Evolutionary conservation across 2,888 invertebrate species (phyloP).

Genomic region (Ophraella communa): DNA sequence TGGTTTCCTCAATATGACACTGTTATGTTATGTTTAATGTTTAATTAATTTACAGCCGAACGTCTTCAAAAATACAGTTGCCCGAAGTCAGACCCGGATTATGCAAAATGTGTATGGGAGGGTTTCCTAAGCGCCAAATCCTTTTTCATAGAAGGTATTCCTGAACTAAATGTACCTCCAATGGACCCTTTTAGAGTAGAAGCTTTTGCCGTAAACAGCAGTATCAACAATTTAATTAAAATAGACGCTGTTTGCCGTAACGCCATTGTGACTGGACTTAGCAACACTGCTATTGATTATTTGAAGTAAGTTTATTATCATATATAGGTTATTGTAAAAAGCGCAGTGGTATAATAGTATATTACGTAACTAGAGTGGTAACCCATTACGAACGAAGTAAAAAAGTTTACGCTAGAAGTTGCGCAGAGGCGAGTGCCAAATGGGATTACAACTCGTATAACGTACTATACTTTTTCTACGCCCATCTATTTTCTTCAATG

Average conservation of each 20-base stretch:
- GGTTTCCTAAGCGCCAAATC: constrained; percentile 68
- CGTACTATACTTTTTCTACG: too few species aligned
- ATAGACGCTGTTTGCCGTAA: constrained; percentile 72
- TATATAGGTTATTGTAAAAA: too few species aligned
- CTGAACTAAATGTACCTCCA: constrained; percentile 72
- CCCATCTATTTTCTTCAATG: too few species aligned
- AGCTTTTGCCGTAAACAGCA: constrained; percentile 71
- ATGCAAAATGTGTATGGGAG: constrained; percentile 68
- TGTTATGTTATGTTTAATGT: too few species aligned
- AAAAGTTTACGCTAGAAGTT: too few species aligned
- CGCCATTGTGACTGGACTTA: constrained; percentile 69
- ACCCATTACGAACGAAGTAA: too few species aligned
- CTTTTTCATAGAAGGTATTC: constrained; percentile 68
- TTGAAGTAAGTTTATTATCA: constrained; percentile 64
- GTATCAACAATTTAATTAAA: constrained; percentile 69
- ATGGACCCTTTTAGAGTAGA: constrained; percentile 75
- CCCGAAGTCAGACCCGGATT: constrained; percentile 67
- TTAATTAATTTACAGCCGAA: constrained; percentile 65
- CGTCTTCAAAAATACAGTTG: constrained; percentile 68
- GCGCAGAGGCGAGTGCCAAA: too few species aligned
- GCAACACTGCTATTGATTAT: constrained; percentile 69
- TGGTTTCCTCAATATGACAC: too few species aligned
- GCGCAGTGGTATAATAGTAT: too few species aligned
- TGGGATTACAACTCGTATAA: too few species aligned
- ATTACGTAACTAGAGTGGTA: too few species aligned